phyloP scores from a whole-genome alignment of 2,797 vertebrate species.

The Muscicapa striata region DNA sequence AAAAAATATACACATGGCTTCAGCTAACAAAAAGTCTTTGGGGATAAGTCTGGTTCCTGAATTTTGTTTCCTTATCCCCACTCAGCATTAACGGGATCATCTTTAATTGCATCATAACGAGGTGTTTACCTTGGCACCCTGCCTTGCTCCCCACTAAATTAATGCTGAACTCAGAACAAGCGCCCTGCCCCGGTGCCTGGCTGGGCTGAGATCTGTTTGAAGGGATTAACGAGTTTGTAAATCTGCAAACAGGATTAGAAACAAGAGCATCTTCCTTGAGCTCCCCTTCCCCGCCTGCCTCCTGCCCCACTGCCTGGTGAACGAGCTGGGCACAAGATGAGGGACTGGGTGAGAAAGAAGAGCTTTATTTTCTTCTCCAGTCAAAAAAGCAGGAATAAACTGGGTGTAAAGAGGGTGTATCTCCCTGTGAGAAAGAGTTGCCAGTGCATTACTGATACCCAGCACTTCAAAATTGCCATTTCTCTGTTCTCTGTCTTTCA shows the following conservation, averaged over 20 bases:
- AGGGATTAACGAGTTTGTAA: conserved; percentile 44
- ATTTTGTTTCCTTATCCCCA: not conserved
- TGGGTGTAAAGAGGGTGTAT: not conserved
- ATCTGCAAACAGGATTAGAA: conserved; percentile 62
- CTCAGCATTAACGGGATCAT: accelerated
- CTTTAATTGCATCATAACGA: not conserved
- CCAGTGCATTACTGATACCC: accelerated
- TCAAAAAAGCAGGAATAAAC: not conserved
- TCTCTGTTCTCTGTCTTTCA: not conserved
- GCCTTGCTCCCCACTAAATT: conserved; percentile 9
- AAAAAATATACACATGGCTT: not conserved
- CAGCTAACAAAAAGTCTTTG: not conserved
- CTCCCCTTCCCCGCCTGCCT: not conserved
- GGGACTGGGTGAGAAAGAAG: accelerated
- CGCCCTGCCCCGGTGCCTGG: accelerated
- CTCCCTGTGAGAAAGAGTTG: not conserved
- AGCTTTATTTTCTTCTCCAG: not conserved
- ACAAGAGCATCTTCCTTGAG: not conserved
- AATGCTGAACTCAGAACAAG: not conserved
- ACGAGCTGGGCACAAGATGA: accelerated
- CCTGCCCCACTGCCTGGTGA: not conserved
- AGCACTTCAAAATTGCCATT: accelerated
- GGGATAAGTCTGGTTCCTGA: not conserved
- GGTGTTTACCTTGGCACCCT: conserved; percentile 23
- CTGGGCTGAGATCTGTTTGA: conserved; percentile 25